Base-by-base conservation (phyloP, 2,888 invertebrate species). In the Petrolisthes manimaculis region DNA sequence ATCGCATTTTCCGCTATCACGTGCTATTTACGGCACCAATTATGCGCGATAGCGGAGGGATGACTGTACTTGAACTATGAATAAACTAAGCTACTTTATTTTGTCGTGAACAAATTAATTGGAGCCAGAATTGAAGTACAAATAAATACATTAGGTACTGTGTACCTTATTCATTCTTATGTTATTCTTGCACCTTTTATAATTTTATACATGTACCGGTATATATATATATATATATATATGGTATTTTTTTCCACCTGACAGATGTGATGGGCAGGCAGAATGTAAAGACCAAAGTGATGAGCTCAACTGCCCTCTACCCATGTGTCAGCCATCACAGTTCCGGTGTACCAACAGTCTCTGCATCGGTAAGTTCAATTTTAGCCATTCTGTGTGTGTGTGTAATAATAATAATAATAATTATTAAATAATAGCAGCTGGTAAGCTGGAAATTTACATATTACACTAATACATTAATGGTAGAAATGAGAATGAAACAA, bases 241-340 rank as follows among this genome's bases (percentile, higher is more conserved):
- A 37, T 37, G 2, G 37, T 37, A 37, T 37, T 37, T 37, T 37
- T 37, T 37, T 37, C 37, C 24, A 54, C n/a, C 18, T n/a, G 3
- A 24, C 71, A 94, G 95, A 55, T 96, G 96, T 92, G 97, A 97
- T 93, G 96, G 96, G 0, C 96, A 96, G 92, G 94, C 94, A 84
- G 97, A 97, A 93, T 97, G 97, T 93, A 94, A 95, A 2, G 97
- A 97, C 93, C 96, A 96, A 84, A 96, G 96, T 14, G 97, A 97
- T 93, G 97, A 96, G 93, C 93, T 95, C 86, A 94, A 95, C 91
- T 95, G 96, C 93, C 95, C 95, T 9, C 94, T 95, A n/a, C 97
- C 97, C 93, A 21, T 95, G 55, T 97, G 97, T 93, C 93, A 94
- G 85, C 93, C 95, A 82, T 93, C 95, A 93, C 94, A 96, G 92